Percentiles rank a stretch among this genome's conserved stretches.
These are phyloP conservation scores for Porites lobata DNA, from an alignment of 92 coral and sea anemone genomes.

Conservation along the genomic window DNA sequence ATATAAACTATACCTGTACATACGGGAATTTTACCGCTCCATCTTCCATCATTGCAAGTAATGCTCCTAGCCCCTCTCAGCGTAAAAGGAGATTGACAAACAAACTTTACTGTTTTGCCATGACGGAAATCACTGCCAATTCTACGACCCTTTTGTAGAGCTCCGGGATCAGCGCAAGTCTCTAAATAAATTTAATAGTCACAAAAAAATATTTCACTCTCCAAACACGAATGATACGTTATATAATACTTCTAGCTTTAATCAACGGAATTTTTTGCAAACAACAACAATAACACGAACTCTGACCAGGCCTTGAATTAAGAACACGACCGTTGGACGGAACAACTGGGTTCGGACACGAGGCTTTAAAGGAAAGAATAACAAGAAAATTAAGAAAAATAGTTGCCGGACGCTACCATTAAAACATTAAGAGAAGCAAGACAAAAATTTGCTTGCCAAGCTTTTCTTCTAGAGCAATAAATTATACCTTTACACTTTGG, in stretches of 20 bases:
- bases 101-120: slow-evolving; percentile 25
- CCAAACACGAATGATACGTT: too few species aligned
- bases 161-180: slow-evolving; percentile 18
- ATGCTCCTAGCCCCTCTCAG: slow-evolving; percentile 34
- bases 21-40: slow-evolving; percentile 46
- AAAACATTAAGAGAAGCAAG: too few species aligned
- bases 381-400: not conserved
- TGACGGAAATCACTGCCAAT: slow-evolving; percentile 30
- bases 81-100: slow-evolving; percentile 18
- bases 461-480: not conserved
- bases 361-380: slow-evolving; percentile 1
- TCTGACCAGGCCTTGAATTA: not conserved
- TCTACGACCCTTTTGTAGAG: slow-evolving; percentile 22
- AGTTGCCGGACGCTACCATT: too few species aligned
- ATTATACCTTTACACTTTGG: slow-evolving; percentile 63
- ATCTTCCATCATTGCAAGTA: slow-evolving; percentile 55
- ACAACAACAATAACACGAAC: not conserved
- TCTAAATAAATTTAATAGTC: not conserved
- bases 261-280: not conserved
- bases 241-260: too few species aligned
- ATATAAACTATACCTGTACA: slow-evolving; percentile 42
- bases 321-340: slow-evolving; percentile 18
- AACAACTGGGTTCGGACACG: slow-evolving; percentile 12
- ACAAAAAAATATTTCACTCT: not conserved
- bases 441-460: too few species aligned